Base-by-base conservation (phyloP, 1,140 invertebrate species). In the Drosophila paulistorum region DNA sequence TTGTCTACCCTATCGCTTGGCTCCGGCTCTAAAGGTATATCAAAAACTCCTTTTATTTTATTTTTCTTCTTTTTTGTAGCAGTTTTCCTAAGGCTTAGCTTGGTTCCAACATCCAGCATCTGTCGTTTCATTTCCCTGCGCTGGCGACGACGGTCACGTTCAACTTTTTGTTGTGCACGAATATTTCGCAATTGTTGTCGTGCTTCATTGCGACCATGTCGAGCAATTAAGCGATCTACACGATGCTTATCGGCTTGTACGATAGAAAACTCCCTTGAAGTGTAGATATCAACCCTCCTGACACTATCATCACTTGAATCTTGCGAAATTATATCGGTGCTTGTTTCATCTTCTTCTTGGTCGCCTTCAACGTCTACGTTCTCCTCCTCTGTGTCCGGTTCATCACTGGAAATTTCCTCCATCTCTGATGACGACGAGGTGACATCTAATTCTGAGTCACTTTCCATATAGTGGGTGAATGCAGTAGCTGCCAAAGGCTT, bases 401-500 rank as follows among this genome's bases (percentile, higher is more conserved):
- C 20, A 23, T 23, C 20, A 23, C 20, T 23, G 20, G 20, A 23
- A 23, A 23, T 23, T 23, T 23, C 20, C 20, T 23, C 20, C 20
- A 23, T 23, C 20, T 23, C 20, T 23, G 20, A 23, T 23, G 20
- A 23, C 20, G 20, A 23, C 20, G 20, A 23, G 0, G 20, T 23
- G 20, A 23, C 20, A 23, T 23, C 20, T 2, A 23, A 23, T 2
- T 23, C 20, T 23, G 20, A 23, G 20, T 23, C 20, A 23, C 20
- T 23, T 0, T 23, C 20, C 20, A 23, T 7, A 23, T 70, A 54
- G 13, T 74, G 67, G 2, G 35, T 4, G 26, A 86, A 81, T 3
- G 60, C 58, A 1, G 37, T 11, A 0, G 76, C 75, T n/a, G 65
- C 54, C 37, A 87, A 35, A 0, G 68, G 59, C n/a, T 87, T 75